Conservation (phyloP, 2,888 invertebrate genomes). For the Prenolepis imparis region DNA sequence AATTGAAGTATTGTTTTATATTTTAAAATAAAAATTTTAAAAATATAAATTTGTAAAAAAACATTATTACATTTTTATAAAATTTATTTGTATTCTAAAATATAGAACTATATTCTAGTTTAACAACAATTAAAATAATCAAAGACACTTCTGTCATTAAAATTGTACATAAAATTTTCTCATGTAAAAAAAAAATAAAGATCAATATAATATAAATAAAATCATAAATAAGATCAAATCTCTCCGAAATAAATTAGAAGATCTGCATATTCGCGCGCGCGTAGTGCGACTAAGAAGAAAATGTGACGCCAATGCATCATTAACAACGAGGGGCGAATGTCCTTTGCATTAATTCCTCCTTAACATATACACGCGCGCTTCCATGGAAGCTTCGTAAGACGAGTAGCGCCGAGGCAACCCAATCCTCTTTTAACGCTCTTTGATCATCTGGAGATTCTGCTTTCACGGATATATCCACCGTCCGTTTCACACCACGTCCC, state of each 20-base stretch:
- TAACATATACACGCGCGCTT: not conserved
- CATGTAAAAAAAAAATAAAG: not conserved
- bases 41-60: not conserved
- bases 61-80: not conserved
- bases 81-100: not conserved
- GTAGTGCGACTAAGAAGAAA: not conserved
- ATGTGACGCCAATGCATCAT: not conserved
- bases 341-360: slow-evolving; percentile 40
- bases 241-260: not conserved
- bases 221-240: slow-evolving; percentile 5
- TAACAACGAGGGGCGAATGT: slow-evolving; percentile 30
- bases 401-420: slow-evolving; percentile 72
- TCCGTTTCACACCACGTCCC: slow-evolving; percentile 57
- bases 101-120: not conserved
- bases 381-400: slow-evolving; percentile 67
- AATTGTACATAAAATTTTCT: not conserved
- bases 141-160: not conserved
- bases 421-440: slow-evolving; percentile 77
- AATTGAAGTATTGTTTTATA: too few relatives aligned
- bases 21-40: not conserved
- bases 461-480: slow-evolving; percentile 69
- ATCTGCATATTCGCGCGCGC: not conserved
- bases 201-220: not conserved
- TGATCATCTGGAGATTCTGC: slow-evolving; percentile 75
- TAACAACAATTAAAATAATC: not conserved